Evolutionary conservation across 2,797 vertebrate species (phyloP).

Genomic region (Tolypeutes matacus): DNA sequence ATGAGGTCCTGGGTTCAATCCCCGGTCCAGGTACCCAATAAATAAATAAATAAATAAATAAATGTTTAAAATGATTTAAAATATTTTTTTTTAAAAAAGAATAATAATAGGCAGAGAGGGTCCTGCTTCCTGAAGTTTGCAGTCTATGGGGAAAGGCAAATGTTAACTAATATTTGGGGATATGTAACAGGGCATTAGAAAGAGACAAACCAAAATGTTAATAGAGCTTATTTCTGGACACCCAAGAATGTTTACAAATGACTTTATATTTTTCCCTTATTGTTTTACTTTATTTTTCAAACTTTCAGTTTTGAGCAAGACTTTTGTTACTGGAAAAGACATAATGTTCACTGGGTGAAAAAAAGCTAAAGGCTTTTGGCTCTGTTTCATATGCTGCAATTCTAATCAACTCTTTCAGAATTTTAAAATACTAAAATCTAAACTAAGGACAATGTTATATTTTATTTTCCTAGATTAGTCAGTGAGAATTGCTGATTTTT

Average conservation of each 20-base stretch:
- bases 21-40: too few relatives aligned
- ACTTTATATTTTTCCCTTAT: neutral
- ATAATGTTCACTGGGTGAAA: neutral
- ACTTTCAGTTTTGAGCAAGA: neutral
- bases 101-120: neutral
- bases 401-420: slow-evolving; percentile 14
- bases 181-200: neutral
- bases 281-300: neutral
- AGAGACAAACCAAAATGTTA: neutral
- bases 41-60: too few relatives aligned
- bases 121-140: neutral
- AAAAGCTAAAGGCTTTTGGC: neutral
- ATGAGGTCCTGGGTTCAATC: too few relatives aligned
- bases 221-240: slow-evolving; percentile 7
- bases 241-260: neutral
- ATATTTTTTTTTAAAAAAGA: too few relatives aligned
- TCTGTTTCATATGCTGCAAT: slow-evolving; percentile 1
- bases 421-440: slow-evolving; percentile 53
- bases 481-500: slow-evolving; percentile 21
- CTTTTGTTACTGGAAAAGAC: neutral
- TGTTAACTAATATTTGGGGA: neutral
- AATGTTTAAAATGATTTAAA: too few relatives aligned
- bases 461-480: slow-evolving; percentile 10
- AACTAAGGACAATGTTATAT: neutral
- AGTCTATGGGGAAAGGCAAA: neutral